Percentiles rank a stretch among this genome's conserved stretches.
These are phyloP conservation scores for Coluber constrictor DNA, from an alignment of 2,797 vertebrate species.

Conservation along the genomic window DNA sequence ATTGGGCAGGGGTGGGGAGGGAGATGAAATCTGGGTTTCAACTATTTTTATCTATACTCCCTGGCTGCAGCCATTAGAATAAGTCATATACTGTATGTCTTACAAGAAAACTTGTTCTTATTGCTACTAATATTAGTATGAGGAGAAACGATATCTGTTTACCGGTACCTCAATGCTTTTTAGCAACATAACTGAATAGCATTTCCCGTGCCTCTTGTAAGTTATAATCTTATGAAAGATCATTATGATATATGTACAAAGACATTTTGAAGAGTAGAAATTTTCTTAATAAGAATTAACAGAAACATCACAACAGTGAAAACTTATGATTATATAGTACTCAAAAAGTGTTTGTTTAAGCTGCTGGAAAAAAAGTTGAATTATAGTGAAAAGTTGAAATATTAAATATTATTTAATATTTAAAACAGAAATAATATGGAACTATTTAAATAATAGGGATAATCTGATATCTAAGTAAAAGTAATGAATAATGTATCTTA, in stretches of 20 bases:
- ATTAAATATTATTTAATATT: background rate
- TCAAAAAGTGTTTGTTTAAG: conserved; percentile 45
- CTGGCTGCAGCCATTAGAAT: background rate
- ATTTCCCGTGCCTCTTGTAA: background rate
- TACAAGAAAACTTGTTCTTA: background rate
- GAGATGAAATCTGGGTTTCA: background rate
- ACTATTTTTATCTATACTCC: background rate
- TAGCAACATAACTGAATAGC: background rate
- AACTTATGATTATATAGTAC: conserved; percentile 36
- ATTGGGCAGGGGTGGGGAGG: background rate
- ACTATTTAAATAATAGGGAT: conserved; percentile 29
- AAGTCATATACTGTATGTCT: background rate
- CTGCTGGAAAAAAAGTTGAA: conserved; percentile 44
- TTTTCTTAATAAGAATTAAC: background rate
- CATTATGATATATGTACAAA: conserved; percentile 35
- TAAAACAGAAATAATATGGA: conserved; percentile 33
- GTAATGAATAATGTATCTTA: conserved; percentile 27
- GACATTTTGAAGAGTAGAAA: conserved; percentile 25
- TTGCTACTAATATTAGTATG: background rate
- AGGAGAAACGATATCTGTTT: background rate
- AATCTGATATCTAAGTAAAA: conserved; percentile 28
- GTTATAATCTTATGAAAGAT: conserved; percentile 9
- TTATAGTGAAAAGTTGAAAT: background rate
- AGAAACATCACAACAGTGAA: conserved; percentile 22
- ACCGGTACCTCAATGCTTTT: conserved; percentile 4